Evolutionary conservation across 1,140 invertebrate genomes (phyloP).

Genomic region (Leptinotarsa undecemlineata): DNA sequence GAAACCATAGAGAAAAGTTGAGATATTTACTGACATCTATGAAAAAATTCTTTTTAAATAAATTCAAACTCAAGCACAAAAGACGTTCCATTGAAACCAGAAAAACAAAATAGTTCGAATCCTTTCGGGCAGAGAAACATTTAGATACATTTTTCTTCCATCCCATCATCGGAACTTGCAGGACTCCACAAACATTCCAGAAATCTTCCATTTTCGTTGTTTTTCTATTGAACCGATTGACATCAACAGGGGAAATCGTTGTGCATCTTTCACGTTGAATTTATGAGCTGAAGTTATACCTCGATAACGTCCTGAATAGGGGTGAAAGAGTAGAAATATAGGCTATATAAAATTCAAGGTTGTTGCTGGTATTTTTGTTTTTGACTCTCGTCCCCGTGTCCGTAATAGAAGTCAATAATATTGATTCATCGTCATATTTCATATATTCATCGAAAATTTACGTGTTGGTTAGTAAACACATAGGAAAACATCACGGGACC

Average conservation of each 20-base stretch:
- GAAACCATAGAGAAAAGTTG: too few relatives aligned
- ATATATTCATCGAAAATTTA: too few relatives aligned
- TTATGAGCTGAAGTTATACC: background rate
- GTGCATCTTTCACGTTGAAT: background rate
- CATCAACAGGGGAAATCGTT: background rate
- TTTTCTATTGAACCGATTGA: background rate
- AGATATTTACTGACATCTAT: too few relatives aligned
- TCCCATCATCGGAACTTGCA: background rate
- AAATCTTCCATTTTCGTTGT: background rate
- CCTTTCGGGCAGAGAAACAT: background rate
- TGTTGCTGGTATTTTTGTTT: background rate
- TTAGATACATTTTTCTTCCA: background rate
- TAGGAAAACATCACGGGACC: too few relatives aligned
- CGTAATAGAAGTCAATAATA: too few relatives aligned
- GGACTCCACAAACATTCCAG: background rate
- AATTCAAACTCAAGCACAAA: too few relatives aligned
- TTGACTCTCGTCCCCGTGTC: too few relatives aligned
- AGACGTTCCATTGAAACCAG: background rate
- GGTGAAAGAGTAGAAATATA: background rate
- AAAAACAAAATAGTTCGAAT: background rate
- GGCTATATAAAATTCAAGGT: background rate
- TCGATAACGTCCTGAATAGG: background rate
- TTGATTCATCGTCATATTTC: too few relatives aligned
- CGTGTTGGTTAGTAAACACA: too few relatives aligned
- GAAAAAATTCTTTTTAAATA: too few relatives aligned